These are phyloP conservation scores for Sebastes baramenuke DNA, from an alignment of 2,797 vertebrate genomes.

Conservation along the genomic window DNA sequence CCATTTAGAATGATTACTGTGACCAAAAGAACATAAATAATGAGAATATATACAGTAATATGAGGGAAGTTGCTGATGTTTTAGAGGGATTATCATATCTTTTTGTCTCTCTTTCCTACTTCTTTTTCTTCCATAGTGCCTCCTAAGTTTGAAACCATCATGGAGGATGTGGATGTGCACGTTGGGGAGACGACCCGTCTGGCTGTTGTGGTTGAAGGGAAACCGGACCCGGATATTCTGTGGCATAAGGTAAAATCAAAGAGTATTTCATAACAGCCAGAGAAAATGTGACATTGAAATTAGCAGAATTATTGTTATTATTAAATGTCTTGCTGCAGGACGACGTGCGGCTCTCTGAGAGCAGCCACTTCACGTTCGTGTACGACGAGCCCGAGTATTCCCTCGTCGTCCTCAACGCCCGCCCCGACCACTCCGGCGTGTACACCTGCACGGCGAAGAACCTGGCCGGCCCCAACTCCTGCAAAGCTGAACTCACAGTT, in stretches of 20 bases:
- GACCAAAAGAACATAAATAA: not conserved
- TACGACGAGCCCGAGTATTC: constrained; percentile 94
- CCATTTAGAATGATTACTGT: not conserved
- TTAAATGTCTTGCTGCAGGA: constrained; percentile 79
- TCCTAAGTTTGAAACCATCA: constrained; percentile 95
- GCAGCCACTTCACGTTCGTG: constrained; percentile 92
- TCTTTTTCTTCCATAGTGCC: constrained; percentile 78
- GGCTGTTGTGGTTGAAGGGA: constrained; percentile 91
- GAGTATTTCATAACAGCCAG: not conserved
- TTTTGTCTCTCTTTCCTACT: not conserved
- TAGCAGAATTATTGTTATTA: not conserved
- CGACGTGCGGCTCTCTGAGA: constrained; percentile 87
- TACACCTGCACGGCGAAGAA: constrained; percentile 94
- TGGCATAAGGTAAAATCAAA: constrained; percentile 91
- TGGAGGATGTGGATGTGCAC: constrained; percentile 93
- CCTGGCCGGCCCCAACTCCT: constrained; percentile 89
- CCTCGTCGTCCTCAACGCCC: constrained; percentile 89
- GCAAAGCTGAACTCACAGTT: constrained; percentile 94
- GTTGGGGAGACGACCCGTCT: constrained; percentile 88
- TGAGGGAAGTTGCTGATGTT: not conserved
- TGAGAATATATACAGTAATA: not conserved
- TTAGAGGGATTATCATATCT: not conserved
- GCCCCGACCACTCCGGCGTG: constrained; percentile 86
- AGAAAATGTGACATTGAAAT: not conserved
- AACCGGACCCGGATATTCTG: constrained; percentile 91